phyloP scores from a whole-genome alignment of 2,888 invertebrate genomes.

The Melinopterus prodromus region DNA sequence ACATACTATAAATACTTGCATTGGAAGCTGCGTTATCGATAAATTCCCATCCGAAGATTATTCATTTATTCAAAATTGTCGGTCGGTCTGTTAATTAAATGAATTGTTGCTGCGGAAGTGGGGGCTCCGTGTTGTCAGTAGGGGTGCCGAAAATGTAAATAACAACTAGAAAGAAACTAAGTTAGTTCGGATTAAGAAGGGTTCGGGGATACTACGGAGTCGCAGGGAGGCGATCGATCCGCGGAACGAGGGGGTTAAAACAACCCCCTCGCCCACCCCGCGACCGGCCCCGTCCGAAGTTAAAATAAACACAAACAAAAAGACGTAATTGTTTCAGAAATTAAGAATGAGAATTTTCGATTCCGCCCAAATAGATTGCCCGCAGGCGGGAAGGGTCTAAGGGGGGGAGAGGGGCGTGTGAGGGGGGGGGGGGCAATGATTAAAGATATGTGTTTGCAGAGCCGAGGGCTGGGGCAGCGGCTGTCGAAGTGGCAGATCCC shows the following conservation, averaged over 20 bases:
- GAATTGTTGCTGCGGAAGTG: not conserved
- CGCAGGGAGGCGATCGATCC: not conserved
- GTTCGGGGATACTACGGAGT: conserved; percentile 12
- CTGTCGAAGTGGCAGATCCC: conserved; percentile 18
- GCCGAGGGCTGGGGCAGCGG: conserved; percentile 13
- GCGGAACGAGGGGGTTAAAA: not conserved
- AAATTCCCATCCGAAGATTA: not conserved
- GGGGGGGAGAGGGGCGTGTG: not conserved
- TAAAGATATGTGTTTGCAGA: conserved; percentile 21
- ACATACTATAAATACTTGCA: not conserved
- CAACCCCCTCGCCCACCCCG: conserved; percentile 7
- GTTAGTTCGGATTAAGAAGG: conserved; percentile 20
- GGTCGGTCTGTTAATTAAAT: not conserved
- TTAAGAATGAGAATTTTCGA: conserved; percentile 26
- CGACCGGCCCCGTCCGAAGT: conserved; percentile 22
- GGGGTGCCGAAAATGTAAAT: conserved; percentile 24
- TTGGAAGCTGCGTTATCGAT: not conserved
- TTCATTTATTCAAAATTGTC: not conserved
- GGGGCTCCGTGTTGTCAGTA: conserved; percentile 8
- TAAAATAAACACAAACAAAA: conserved; percentile 26
- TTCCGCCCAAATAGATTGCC: not conserved
- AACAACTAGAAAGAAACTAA: conserved; percentile 25
- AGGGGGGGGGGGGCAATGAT: conserved; percentile 6
- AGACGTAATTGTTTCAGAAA: conserved; percentile 24
- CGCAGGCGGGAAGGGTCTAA: not conserved